Base-by-base conservation (phyloP, 2,888 invertebrate genomes). In the Cecidostiba fungosa region DNA sequence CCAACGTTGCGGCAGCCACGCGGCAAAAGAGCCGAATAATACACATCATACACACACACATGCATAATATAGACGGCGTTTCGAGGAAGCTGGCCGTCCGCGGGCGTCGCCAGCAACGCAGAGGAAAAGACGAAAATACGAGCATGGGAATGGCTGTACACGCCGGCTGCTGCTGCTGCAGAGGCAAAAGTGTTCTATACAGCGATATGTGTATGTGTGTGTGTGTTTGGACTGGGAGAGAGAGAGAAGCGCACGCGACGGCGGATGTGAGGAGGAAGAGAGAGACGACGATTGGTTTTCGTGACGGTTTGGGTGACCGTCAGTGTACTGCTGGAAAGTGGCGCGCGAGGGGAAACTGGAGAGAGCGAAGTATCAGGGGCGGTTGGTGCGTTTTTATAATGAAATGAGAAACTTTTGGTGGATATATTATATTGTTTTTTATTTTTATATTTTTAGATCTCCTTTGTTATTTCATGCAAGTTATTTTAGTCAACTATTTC, bases 121-220 rank as follows among this genome's bases (percentile, higher is more conserved):
- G 62, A 59, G 74, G 79, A 77, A 76, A 76, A 78, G 86, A 86
- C 86, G 82, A 86, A 86, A 86, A 86, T 86, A 86, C 83, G 50
- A 80, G 86, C 86, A 86, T 86, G 86, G 86, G 86, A 80, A 78
- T 80, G 36, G 72, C 73, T 80, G 66, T 29, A 29, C 14, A 66
- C 62, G 29, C 12, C 29, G 26, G 62, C 62, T 66, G 62, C 62
- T 26, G 62, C 62, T 1, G 70, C 59, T 19, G 73, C 81, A 72
- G 23, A 73, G 26, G 54, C 72, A 32, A 26, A 66, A 66, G 29
- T 8, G 62, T 8, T 1, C 3, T 14, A 1, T 29, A 26, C n/a
- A n/a, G 66, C 2, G 29, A n/a, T n/a, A n/a, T 29, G 1, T 66
- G 26, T 8, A 23, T 6, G 23, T 8, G 23, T n/a, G 10, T 26